These are phyloP conservation scores for Apoda limacodes DNA, from an alignment of 2,888 invertebrate species.

Conservation along the genomic window DNA sequence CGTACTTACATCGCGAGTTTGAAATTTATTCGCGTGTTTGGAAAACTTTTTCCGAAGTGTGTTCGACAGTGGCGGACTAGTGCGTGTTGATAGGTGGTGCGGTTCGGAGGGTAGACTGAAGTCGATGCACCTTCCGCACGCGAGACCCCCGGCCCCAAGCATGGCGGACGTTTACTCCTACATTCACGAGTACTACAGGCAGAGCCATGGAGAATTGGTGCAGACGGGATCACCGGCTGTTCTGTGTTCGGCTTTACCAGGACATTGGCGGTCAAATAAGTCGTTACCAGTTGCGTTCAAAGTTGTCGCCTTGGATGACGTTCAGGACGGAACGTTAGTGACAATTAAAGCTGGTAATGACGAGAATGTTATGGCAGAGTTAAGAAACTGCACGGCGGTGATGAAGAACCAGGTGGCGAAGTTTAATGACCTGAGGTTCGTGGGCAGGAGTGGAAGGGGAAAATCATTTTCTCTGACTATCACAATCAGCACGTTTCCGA, in stretches of 20 bases:
- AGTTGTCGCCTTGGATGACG: slow-evolving; percentile 93
- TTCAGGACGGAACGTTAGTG: slow-evolving; percentile 94
- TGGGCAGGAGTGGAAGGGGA: slow-evolving; percentile 96
- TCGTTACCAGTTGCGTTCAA: slow-evolving; percentile 96
- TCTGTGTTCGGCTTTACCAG: slow-evolving; percentile 92
- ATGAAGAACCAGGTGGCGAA: slow-evolving; percentile 99
- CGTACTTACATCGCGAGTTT: slow-evolving; percentile 47
- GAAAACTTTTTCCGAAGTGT: slow-evolving; percentile 44
- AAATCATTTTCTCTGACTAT: slow-evolving; percentile 96
- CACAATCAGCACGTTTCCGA: slow-evolving; percentile 81
- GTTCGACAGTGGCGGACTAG: slow-evolving; percentile 47
- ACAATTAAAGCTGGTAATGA: slow-evolving; percentile 97
- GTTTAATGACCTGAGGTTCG: slow-evolving; percentile 98
- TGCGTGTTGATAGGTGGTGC: slow-evolving; percentile 52
- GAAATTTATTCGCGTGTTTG: slow-evolving; percentile 35
- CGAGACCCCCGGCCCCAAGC: slow-evolving; percentile 65
- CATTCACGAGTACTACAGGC: slow-evolving; percentile 83
- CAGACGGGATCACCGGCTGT: slow-evolving; percentile 96
- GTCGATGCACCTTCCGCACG: slow-evolving; percentile 78
- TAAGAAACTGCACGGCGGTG: slow-evolving; percentile 92
- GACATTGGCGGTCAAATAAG: slow-evolving; percentile 98
- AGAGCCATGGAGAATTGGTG: slow-evolving; percentile 93
- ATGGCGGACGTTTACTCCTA: slow-evolving; percentile 82
- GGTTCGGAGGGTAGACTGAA: slow-evolving; percentile 48
- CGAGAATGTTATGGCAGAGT: slow-evolving; percentile 96